These are phyloP conservation scores for Drosophila siamana DNA, from an alignment of 2,888 invertebrate species.

Conservation along the genomic window DNA sequence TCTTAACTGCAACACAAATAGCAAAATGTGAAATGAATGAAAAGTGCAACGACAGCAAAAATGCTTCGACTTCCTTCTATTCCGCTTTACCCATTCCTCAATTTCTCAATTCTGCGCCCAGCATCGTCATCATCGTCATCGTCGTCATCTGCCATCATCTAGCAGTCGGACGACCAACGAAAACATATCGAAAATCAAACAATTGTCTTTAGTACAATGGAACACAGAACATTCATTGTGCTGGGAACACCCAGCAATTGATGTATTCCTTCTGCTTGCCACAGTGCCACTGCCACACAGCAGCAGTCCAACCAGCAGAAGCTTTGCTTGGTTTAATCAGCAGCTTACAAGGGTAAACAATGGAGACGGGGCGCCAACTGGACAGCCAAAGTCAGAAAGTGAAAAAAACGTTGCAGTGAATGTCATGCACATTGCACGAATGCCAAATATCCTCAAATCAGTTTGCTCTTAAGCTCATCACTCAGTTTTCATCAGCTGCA, in stretches of 20 bases:
- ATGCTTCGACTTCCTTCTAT: slow-evolving; percentile 28
- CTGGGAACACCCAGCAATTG: slow-evolving; percentile 59
- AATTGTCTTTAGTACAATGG: slow-evolving; percentile 76
- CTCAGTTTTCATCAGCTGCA: neutral
- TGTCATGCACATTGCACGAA: slow-evolving; percentile 39
- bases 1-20: slow-evolving; percentile 48
- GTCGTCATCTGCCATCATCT: slow-evolving; percentile 20
- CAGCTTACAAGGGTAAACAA: slow-evolving; percentile 79
- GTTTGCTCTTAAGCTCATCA: neutral
- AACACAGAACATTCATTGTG: slow-evolving; percentile 61
- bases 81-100: neutral
- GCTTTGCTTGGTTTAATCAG: slow-evolving; percentile 76
- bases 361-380: slow-evolving; percentile 24
- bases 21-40: slow-evolving; percentile 59
- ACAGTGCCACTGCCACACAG: neutral
- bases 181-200: slow-evolving; percentile 79
- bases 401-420: slow-evolving; percentile 5
- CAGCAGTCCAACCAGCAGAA: neutral
- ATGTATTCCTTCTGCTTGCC: slow-evolving; percentile 51
- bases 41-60: slow-evolving; percentile 69
- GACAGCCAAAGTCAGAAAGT: slow-evolving; percentile 60
- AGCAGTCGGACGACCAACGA: slow-evolving; percentile 28
- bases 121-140: neutral
- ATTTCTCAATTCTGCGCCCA: neutral
- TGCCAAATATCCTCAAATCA: slow-evolving; percentile 37